These are phyloP conservation scores for Indicator maculatus DNA, from an alignment of 2,113 vertebrate genomes.

Conservation along the genomic window DNA sequence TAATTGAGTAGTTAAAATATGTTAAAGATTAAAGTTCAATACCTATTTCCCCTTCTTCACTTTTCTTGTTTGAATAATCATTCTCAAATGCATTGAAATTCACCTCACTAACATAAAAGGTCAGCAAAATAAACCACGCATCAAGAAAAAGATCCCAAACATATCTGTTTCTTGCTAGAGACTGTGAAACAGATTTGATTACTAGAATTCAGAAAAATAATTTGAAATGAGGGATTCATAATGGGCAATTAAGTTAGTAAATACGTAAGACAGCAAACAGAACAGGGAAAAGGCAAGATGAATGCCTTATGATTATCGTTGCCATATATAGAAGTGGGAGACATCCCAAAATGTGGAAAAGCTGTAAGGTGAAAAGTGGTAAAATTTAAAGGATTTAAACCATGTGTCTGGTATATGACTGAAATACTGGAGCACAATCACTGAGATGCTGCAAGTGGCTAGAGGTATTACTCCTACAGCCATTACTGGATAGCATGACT, in stretches of 20 bases:
- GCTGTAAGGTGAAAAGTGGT: not conserved
- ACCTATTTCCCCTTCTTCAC: not conserved
- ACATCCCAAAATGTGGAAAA: not conserved
- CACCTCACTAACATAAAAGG: not conserved
- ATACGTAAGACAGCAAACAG: not conserved
- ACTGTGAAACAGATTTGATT: not conserved
- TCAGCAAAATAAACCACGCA: not conserved
- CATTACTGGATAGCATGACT: not conserved
- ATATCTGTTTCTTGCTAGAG: not conserved
- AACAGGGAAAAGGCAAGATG: not conserved
- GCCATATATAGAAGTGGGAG: not conserved
- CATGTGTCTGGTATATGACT: fast-evolving
- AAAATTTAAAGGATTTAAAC: not conserved
- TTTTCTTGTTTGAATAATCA: not conserved
- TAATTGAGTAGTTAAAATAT: not conserved
- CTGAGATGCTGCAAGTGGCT: not conserved
- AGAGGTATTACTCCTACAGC: not conserved
- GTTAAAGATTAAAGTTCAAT: not conserved
- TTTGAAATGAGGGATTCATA: not conserved
- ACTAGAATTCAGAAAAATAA: not conserved
- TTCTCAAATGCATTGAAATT: not conserved
- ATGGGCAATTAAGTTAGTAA: not conserved
- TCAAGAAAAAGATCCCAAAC: not conserved
- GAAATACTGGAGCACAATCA: not conserved
- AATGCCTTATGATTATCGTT: not conserved